These are phyloP conservation scores for Drosophila prosaltans DNA, from an alignment of 1,140 invertebrate species.

Conservation along the genomic window DNA sequence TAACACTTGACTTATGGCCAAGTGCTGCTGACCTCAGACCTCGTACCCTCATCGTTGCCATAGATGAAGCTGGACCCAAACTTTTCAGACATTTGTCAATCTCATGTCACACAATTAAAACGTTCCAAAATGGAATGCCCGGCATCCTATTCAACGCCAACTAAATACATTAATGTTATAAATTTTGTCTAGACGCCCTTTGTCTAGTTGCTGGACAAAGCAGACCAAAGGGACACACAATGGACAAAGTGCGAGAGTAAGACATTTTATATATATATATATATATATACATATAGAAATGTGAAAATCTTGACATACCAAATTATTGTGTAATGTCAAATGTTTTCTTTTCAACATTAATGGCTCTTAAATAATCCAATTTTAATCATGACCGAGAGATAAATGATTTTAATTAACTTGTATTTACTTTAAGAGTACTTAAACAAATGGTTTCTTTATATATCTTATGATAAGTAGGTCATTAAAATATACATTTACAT, in stretches of 20 bases:
- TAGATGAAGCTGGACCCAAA: background rate
- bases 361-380: background rate
- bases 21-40: constrained; percentile 35
- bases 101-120: constrained; percentile 62
- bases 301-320: background rate
- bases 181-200: constrained; percentile 74
- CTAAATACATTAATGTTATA: constrained; percentile 57
- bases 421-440: background rate
- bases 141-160: constrained; percentile 23
- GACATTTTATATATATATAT: background rate
- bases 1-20: constrained; percentile 59
- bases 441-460: too few relatives aligned
- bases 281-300: too few relatives aligned
- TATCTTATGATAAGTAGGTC: too few relatives aligned
- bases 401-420: background rate
- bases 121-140: constrained; percentile 44
- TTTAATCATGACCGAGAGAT: background rate
- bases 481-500: too few relatives aligned
- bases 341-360: background rate
- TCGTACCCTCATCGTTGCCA: constrained; percentile 3
- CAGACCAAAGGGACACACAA: constrained; percentile 8
- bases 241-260: background rate
- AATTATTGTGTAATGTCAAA: background rate
- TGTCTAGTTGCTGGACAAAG: constrained; percentile 61
- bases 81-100: constrained; percentile 62